Base-by-base conservation (phyloP, 37 sponge, comb jelly and placozoan genomes). In the Theonella swinhoei region DNA sequence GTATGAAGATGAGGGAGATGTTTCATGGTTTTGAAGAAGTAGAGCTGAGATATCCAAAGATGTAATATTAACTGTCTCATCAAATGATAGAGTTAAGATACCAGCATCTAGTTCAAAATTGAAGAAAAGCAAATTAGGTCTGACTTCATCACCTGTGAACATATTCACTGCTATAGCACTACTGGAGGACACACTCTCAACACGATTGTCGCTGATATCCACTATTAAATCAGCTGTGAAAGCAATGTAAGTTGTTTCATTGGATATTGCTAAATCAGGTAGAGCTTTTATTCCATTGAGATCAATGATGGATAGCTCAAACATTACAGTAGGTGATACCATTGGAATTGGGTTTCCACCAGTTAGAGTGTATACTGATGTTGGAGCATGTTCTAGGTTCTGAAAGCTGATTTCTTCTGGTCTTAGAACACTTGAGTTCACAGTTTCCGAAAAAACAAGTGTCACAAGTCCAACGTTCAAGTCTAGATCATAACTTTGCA, bases 181-280 rank as follows among this genome's bases (percentile, higher is more conserved):
- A 34, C 61, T 69, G 26, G 73, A 39, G 35, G 85, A 79, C 1
- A 85, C 83, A 62, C 83, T 74, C n/a, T 36, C 61, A 20, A 94
- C 73, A 30, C 92, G 58, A 74, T 96, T 96, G 20, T 65, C 89
- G 62, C 71, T 87, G 90, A 94, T 94, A 62, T 96, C 97, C 28
- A 76, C 69, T 39, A 94, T 88, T 62, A 96, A 64, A 47, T 94
- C 86, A 34, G 71, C 74, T 25, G 84, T 83, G 71, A 91, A 94
- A 4, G 88, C 72, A 33, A 96, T 74, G 70, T 72, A 96, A 11
- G 92, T 89, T 47, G 85, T 91, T 0, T 31, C 69, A 37, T 70
- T 74, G 41, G 78, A 75, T 20, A 82, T 72, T 42, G 89, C 90
- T 14, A 96, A 77, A 24, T 82, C 40, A 4, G 76, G 60, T n/a